Percentiles rank a stretch among this genome's conserved stretches.
These are phyloP conservation scores for Eueremaeus valkanovi DNA, from an alignment of 2,888 invertebrate species.

Conservation along the genomic window DNA sequence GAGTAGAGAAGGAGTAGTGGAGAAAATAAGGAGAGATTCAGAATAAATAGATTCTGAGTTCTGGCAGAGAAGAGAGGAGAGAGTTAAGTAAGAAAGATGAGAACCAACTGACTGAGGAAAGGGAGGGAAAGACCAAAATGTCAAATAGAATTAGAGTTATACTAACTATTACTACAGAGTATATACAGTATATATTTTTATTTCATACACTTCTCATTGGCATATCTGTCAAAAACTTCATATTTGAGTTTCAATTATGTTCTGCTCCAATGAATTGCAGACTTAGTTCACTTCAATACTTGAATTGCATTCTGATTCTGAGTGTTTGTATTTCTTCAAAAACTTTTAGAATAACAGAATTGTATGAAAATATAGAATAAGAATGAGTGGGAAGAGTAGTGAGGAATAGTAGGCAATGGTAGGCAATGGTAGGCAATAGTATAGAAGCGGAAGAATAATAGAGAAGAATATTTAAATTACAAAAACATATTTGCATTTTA, in stretches of 20 bases:
- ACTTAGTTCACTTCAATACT: neutral
- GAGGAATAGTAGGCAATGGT: conserved; percentile 1
- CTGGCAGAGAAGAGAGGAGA: too few relatives aligned
- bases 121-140: too few relatives aligned
- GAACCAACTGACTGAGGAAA: neutral
- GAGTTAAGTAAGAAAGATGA: neutral
- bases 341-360: neutral
- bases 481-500: too few relatives aligned
- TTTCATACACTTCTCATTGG: neutral
- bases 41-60: neutral
- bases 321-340: neutral
- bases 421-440: too few relatives aligned
- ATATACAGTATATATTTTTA: too few relatives aligned
- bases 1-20: neutral
- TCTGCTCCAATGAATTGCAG: neutral
- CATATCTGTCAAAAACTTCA: conserved; percentile 12
- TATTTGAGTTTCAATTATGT: conserved; percentile 34
- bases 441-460: neutral
- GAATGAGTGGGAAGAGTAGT: conserved; percentile 6
- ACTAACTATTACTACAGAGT: neutral
- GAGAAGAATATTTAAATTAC: neutral
- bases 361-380: neutral
- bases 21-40: neutral
- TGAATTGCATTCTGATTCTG: conserved; percentile 2
- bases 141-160: neutral